Percentiles rank a stretch among this genome's conserved stretches.
Conservation (phyloP, 2,113 vertebrate genomes). For the Lathamus discolor region DNA sequence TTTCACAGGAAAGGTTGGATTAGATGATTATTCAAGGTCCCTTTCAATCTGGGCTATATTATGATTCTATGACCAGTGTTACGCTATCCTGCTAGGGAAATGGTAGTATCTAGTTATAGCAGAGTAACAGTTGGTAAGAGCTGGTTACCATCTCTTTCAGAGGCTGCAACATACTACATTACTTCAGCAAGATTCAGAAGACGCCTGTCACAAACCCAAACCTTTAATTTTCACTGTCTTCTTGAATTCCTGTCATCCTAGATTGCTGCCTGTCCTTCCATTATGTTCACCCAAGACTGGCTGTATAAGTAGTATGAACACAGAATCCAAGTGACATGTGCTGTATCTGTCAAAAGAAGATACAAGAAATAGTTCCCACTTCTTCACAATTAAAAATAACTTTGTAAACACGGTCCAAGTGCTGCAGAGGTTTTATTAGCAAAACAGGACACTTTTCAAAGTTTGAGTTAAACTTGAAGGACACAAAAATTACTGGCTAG, state of each 20-base stretch:
- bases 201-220: constrained; percentile 31
- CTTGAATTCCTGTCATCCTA: constrained; percentile 30
- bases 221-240: constrained; percentile 29
- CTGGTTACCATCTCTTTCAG: background rate
- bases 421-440: background rate
- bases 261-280: constrained; percentile 38
- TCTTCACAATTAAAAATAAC: background rate
- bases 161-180: background rate
- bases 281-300: constrained; percentile 20
- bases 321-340: background rate
- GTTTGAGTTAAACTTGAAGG: background rate
- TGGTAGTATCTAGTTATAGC: background rate
- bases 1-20: background rate
- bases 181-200: constrained; percentile 31
- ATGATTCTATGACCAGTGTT: background rate
- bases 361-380: background rate
- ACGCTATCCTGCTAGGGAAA: background rate
- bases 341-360: background rate
- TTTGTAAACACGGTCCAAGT: background rate
- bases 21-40: background rate
- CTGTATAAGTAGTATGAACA: background rate
- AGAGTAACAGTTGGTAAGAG: background rate
- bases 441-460: background rate
- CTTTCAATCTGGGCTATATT: background rate
- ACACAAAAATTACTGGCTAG: background rate